Base-by-base conservation (phyloP, 2,888 invertebrate genomes). In the Apamea anceps region DNA sequence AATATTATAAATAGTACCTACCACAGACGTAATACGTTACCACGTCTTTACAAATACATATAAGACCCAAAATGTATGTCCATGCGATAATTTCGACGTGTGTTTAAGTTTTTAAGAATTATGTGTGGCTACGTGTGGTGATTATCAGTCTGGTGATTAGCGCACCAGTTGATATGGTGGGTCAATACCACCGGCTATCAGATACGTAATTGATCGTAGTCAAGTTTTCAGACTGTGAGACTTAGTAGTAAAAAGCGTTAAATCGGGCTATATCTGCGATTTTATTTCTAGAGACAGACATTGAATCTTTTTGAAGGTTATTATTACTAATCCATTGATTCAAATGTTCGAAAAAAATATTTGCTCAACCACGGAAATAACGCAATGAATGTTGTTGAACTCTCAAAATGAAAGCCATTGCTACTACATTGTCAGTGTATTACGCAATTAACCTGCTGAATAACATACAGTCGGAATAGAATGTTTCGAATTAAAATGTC, bases 121-220 rank as follows among this genome's bases (percentile, higher is more conserved):
- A 75, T 84, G 32, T 32, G 32, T 32, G 32, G 32, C 32, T 1
- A 75, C 72, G 73, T 73, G 7, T 48, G 72, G 54, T 75, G 66
- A 85, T 75, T 75, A 85, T 87, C 85, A 62, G 37, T 28, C 2
- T 0, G 68, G 62, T 81, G 77, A 77, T 87, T 72, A 85, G 45
- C 51, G 21, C 21, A 45, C 15, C 54, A 75, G 66, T 67, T 65
- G 85, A 87, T 85, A 85, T 77, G 81, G 62, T 78, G 67, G 85
- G 85, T 85, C 85, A 85, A 85, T 87, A 87, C 82, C 77, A 87
- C 48, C 75, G n/a, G 45, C n/a, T 87, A 81, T 77, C 71, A 67
- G 66, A 67, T 79, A 70, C 37, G 42, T 76, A 67, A 86, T 83
- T 76, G 75, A 74, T 83, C 21, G 51, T 65, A 45, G 67, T 86